Evolutionary conservation across 2,797 vertebrate genomes (phyloP).

Genomic region (Sorex maritimensis): DNA sequence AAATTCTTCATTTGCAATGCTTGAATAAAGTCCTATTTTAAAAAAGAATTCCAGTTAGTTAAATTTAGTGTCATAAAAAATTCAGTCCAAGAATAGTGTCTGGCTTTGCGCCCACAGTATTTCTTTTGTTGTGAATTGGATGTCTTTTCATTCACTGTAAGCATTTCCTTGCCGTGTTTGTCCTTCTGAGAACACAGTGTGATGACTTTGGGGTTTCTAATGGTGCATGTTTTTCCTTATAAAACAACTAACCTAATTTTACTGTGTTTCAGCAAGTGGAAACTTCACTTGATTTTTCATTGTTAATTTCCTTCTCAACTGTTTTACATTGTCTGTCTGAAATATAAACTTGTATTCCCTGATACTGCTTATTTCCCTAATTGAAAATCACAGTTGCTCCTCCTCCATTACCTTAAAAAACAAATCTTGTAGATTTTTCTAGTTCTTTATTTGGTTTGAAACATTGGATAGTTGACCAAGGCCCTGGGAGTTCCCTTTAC

Average conservation of each 20-base stretch:
- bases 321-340: neutral
- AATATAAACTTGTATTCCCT: neutral
- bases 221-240: constrained; percentile 17
- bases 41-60: constrained; percentile 70
- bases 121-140: constrained; percentile 58
- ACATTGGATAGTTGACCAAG: neutral
- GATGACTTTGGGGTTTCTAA: neutral
- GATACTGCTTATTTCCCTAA: neutral
- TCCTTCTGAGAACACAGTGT: neutral
- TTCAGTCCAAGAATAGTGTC: constrained; percentile 67
- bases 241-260: constrained; percentile 24
- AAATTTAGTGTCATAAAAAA: constrained; percentile 67
- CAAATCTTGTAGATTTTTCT: neutral
- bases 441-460: neutral
- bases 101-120: constrained; percentile 38
- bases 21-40: constrained; percentile 69
- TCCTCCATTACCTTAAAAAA: neutral
- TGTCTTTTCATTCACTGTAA: constrained; percentile 45
- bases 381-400: neutral
- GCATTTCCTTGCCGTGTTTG: constrained; percentile 12
- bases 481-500: neutral
- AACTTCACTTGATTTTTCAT: constrained; percentile 38
- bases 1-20: constrained; percentile 75
- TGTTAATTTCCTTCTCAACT: constrained; percentile 29
- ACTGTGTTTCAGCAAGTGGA: neutral